Evolutionary conservation across 2,888 invertebrate species (phyloP).

Genomic region (Caenorhabditis japonica): DNA sequence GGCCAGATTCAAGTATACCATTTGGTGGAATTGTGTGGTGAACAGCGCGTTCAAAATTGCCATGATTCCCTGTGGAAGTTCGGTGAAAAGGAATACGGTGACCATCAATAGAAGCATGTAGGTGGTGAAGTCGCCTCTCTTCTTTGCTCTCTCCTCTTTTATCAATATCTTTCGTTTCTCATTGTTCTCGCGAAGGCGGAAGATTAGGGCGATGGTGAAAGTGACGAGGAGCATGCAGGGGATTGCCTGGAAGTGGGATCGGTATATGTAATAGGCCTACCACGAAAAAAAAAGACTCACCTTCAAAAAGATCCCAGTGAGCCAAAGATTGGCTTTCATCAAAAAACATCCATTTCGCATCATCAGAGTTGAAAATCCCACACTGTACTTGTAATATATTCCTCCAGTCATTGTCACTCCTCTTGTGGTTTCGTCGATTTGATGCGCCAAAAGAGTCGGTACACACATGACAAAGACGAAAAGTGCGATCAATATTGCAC

Average conservation of each 20-base stretch:
- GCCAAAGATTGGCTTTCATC: constrained; percentile 68
- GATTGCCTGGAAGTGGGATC: constrained; percentile 59
- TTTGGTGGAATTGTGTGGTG: constrained; percentile 66
- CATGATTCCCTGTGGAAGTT: constrained; percentile 81
- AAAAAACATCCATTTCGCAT: constrained; percentile 60
- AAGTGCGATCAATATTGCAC: constrained; percentile 52
- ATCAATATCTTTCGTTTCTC: constrained; percentile 60
- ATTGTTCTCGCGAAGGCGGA: constrained; percentile 54
- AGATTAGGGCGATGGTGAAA: constrained; percentile 62
- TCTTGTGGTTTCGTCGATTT: constrained; percentile 50
- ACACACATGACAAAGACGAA: constrained; percentile 63
- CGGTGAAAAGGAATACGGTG: constrained; percentile 85
- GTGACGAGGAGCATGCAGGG: constrained; percentile 62
- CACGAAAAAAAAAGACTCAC: no score
- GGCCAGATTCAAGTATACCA: constrained; percentile 65
- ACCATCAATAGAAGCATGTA: constrained; percentile 83
- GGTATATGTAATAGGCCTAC: no score
- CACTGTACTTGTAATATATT: constrained; percentile 40
- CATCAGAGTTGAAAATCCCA: constrained; percentile 64
- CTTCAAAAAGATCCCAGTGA: constrained; percentile 67
- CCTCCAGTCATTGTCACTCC: constrained; percentile 29
- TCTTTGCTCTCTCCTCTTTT: constrained; percentile 59
- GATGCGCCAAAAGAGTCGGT: constrained; percentile 67
- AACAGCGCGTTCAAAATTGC: constrained; percentile 67
- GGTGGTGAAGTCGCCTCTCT: constrained; percentile 60